Base-by-base conservation (phyloP, 2,888 invertebrate species). In the Dynastes grantii region DNA sequence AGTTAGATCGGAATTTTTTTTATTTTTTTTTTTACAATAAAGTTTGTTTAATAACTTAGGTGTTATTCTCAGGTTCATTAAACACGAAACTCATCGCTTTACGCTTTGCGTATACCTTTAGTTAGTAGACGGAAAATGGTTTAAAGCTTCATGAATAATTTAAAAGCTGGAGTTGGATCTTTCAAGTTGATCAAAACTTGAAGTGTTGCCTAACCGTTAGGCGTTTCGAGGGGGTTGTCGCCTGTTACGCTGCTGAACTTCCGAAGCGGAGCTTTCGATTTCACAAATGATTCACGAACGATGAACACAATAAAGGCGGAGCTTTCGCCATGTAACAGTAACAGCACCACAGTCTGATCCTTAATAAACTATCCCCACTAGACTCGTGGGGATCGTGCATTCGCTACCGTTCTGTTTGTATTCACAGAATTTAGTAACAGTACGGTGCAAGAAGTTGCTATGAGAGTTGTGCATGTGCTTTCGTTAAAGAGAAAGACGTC, bases 261-360 rank as follows among this genome's bases (percentile, higher is more conserved):
- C 58, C 32, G 8, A 5, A 53, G 58, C 40, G 55, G 37, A 76
- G 76, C 76, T 76, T 76, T 76, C 64, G 67, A 76, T 67, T 76
- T 76, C 76, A 63, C 65, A 40, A 73, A 40, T 58, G 58, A 58
- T 73, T 73, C 73, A 73, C 58, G 73, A 32, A 58, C 37, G 73
- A 32, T 22, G 76, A 76, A 76, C 76, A 55, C 76, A 53, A 76
- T 55, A 76, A 65, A 65, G 76, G 76, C 76, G 76, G 76, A 76
- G 76, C 76, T 76, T 76, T 76, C 67, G 53, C 67, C 58, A 73
- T 73, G 58, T 73, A 71, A 73, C 73, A 71, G 71, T 16, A 53
- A 53, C 53, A 53, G 53, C 53, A 53, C n/a, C 71, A 55, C 68
- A 70, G 70, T 29, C 53, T 32, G 70, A 70, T 70, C 70, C 70